Evolutionary conservation across 2,797 vertebrate species (phyloP).

Genomic region (Cossypha caffra): DNA sequence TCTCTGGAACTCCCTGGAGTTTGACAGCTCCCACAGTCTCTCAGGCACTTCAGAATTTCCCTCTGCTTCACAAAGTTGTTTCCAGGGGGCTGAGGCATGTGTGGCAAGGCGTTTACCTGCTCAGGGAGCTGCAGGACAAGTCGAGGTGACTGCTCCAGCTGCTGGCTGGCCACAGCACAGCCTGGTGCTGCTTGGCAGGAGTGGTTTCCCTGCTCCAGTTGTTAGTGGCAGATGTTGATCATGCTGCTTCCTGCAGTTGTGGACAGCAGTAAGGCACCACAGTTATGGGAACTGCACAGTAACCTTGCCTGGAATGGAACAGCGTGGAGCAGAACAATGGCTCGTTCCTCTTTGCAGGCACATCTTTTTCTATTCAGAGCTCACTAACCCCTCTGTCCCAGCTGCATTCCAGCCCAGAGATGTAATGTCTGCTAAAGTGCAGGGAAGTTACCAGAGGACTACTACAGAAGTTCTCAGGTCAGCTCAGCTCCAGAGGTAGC

Average conservation of each 20-base stretch:
- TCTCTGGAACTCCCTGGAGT: background rate
- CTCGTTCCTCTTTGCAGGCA: slow-evolving; percentile 13
- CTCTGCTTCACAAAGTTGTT: background rate
- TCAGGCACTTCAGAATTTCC: background rate
- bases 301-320: slow-evolving; percentile 12
- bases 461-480: background rate
- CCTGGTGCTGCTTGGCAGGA: background rate
- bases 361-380: slow-evolving; percentile 38
- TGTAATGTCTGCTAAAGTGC: background rate
- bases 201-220: background rate
- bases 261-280: background rate
- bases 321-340: background rate
- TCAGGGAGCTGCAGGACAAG: background rate
- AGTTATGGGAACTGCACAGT: background rate
- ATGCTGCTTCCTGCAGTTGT: background rate
- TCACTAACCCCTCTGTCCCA: background rate
- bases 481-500: background rate
- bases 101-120: background rate
- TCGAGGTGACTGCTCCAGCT: rapidly evolving
- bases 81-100: background rate
- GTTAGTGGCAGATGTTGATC: background rate
- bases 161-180: background rate
- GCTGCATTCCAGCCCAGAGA: slow-evolving; percentile 13
- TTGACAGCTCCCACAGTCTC: background rate
- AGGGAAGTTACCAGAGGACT: background rate